Evolutionary conservation across 2,113 vertebrate species (phyloP).

Genomic region (Daubentonia madagascariensis): DNA sequence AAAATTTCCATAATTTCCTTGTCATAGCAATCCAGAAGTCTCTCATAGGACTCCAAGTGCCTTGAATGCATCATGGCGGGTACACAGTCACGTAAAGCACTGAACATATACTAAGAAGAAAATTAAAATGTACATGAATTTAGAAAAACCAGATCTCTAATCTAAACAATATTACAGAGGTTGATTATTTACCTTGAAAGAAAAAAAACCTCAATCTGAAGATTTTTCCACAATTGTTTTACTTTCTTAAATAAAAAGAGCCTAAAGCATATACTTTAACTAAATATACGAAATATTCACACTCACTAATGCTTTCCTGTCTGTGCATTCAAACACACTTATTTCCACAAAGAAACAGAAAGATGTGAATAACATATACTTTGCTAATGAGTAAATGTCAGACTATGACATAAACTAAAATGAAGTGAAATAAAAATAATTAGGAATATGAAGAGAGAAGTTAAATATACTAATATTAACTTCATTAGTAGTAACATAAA

Average conservation of each 20-base stretch:
- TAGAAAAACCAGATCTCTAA: background rate
- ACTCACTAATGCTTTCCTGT: background rate
- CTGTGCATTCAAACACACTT: background rate
- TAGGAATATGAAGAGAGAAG: background rate
- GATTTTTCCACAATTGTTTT: background rate
- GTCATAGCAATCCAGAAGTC: constrained; percentile 95
- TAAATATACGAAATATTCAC: background rate
- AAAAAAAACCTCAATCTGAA: background rate
- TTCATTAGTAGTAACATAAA: background rate
- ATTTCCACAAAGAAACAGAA: background rate
- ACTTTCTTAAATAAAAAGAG: background rate
- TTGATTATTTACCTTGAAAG: constrained; percentile 1
- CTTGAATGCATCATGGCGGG: constrained; percentile 93
- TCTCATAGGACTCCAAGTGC: constrained; percentile 92
- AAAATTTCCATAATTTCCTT: constrained; percentile 96
- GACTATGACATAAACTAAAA: constrained; percentile 12
- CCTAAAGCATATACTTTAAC: background rate
- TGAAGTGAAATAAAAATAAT: constrained; percentile 40
- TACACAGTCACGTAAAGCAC: constrained; percentile 94
- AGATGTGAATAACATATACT: background rate
- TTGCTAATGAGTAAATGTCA: constrained; percentile 11
- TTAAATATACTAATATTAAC: background rate
- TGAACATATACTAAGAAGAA: constrained; percentile 95
- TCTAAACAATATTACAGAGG: background rate
- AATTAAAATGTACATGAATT: background rate